Percentiles rank a stretch among this genome's conserved stretches.
These are phyloP conservation scores for Trachurus trachurus DNA, from an alignment of 2,797 vertebrate genomes.

Conservation along the genomic window DNA sequence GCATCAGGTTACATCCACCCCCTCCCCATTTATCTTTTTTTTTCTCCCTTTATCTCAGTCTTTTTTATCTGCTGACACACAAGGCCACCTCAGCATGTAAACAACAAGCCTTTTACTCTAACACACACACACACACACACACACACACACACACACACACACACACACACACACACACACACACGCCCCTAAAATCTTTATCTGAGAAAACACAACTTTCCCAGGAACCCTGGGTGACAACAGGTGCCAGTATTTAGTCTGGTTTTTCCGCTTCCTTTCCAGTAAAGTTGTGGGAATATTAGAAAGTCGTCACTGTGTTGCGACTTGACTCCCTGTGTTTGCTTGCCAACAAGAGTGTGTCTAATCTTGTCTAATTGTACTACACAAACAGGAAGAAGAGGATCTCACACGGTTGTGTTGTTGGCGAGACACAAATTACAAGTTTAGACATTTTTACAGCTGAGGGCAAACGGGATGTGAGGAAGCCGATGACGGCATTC, in stretches of 20 bases:
- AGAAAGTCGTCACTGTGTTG: constrained; percentile 25
- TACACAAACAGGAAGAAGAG: constrained; percentile 47
- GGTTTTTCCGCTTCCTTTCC: constrained; percentile 31
- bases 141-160: constrained; percentile 10
- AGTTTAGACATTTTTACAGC: constrained; percentile 23
- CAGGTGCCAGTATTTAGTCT: constrained; percentile 17
- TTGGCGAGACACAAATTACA: constrained; percentile 43
- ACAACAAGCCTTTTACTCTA: constrained; percentile 37
- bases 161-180: constrained; percentile 22
- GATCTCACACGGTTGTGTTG: constrained; percentile 53
- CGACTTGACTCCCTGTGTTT: constrained; percentile 43
- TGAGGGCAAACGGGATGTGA: constrained; percentile 23
- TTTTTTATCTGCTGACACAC: constrained; percentile 53
- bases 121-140: constrained; percentile 25
- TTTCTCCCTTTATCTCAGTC: constrained; percentile 37
- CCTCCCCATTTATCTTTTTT: constrained; percentile 25
- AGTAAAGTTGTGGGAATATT: constrained; percentile 34
- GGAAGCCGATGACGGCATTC: too few species aligned
- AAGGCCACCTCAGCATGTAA: constrained; percentile 44
- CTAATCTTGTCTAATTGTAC: constrained; percentile 11
- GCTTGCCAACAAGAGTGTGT: constrained; percentile 49
- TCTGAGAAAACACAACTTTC: constrained; percentile 49
- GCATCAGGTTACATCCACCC: constrained; percentile 47
- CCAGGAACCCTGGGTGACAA: constrained; percentile 37
- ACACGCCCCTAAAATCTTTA: constrained; percentile 24